A percentile compares a stretch with the other conserved stretches of the same genome.
Conservation (phyloP, 2,888 invertebrate genomes). For the Nyleta sp. region DNA sequence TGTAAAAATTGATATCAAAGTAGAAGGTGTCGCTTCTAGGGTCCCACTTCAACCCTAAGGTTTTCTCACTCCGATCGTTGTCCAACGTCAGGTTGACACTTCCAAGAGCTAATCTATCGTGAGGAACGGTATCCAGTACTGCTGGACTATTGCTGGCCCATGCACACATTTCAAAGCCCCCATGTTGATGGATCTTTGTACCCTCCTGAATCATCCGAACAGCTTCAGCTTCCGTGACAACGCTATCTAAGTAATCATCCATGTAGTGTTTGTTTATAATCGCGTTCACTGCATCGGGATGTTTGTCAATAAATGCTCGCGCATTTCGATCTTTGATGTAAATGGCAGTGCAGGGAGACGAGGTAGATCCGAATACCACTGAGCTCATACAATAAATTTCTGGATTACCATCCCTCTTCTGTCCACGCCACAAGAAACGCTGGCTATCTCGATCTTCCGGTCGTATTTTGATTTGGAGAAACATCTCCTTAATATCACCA, state of each 20-base stretch:
- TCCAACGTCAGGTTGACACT: not conserved
- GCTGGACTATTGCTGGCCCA: not conserved
- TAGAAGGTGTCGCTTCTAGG: not conserved
- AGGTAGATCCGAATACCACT: conserved; percentile 67
- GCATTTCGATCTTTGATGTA: conserved; percentile 72
- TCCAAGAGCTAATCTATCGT: not conserved
- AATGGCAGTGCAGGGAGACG: conserved; percentile 49
- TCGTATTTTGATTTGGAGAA: conserved; percentile 70
- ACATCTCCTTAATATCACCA: conserved; percentile 76
- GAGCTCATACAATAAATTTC: conserved; percentile 67
- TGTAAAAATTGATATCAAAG: not conserved
- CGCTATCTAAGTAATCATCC: conserved; percentile 60
- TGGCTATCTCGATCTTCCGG: conserved; percentile 70
- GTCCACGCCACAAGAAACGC: conserved; percentile 29
- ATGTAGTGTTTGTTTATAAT: conserved; percentile 71
- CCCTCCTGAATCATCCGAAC: not conserved
- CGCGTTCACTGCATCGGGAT: conserved; percentile 67
- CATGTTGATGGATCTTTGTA: not conserved
- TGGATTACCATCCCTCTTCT: not conserved
- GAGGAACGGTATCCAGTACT: not conserved
- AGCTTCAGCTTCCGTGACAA: conserved; percentile 60
- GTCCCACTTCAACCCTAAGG: conserved; percentile 27
- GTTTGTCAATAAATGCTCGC: conserved; percentile 31
- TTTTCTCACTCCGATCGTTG: conserved; percentile 15
- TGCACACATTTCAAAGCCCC: not conserved